These are phyloP conservation scores for Pyrrhosoma nymphula DNA, from an alignment of 2,888 invertebrate genomes.

Conservation along the genomic window DNA sequence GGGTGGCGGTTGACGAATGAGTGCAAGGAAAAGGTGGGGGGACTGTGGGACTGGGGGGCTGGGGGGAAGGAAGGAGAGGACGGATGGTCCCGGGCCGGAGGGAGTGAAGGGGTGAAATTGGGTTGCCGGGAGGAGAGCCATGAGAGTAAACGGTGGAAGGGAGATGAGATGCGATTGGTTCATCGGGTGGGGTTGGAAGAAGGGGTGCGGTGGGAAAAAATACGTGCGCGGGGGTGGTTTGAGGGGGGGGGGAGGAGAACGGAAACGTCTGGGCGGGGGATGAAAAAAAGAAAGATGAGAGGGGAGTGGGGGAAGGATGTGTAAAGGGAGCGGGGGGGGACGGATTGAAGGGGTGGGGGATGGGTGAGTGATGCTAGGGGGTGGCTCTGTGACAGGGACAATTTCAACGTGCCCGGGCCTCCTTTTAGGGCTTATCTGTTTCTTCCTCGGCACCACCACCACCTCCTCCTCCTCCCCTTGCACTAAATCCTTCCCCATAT, in stretches of 20 bases:
- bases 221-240: neutral
- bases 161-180: conserved; percentile 60
- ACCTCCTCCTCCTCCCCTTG: neutral
- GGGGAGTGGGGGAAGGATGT: neutral
- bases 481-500: conserved; percentile 14
- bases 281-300: neutral
- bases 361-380: conserved; percentile 58
- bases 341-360: neutral
- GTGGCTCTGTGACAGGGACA: conserved; percentile 62
- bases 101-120: conserved; percentile 53
- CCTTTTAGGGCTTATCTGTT: conserved; percentile 67
- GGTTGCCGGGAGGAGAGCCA: neutral
- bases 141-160: conserved; percentile 29
- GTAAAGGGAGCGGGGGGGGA: neutral
- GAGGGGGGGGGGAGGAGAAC: neutral
- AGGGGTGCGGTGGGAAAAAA: neutral
- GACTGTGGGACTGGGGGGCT: neutral
- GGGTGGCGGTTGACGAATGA: no score
- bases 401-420: conserved; percentile 66
- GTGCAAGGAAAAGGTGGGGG: neutral
- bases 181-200: neutral
- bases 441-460: conserved; percentile 42
- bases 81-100: neutral
- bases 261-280: neutral
- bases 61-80: neutral